Evolutionary conservation across 2,797 vertebrate species (phyloP).

Genomic region (Atherinosoma microstoma): DNA sequence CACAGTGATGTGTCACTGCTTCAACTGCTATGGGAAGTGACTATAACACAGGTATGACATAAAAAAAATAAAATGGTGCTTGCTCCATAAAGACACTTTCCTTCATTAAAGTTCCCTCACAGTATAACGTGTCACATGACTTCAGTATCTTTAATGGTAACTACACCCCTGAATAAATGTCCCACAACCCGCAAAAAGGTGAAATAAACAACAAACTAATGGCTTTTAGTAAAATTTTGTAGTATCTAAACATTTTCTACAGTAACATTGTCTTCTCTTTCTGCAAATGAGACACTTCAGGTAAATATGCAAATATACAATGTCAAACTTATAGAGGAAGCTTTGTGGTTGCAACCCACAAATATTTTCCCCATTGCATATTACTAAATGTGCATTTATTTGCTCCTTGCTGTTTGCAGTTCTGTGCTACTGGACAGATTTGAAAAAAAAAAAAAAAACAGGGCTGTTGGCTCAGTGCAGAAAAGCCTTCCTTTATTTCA

Average conservation of each 20-base stretch:
- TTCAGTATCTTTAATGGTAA: background rate
- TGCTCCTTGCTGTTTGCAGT: background rate
- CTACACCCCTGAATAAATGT: background rate
- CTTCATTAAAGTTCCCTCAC: no score
- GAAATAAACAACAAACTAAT: slow-evolving; percentile 1
- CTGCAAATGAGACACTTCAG: background rate
- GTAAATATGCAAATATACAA: background rate
- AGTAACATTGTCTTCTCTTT: background rate
- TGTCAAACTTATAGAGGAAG: background rate
- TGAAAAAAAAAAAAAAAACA: background rate
- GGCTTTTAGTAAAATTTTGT: background rate
- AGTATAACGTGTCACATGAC: background rate
- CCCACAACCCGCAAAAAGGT: background rate
- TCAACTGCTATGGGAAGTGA: background rate
- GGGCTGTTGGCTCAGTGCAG: background rate
- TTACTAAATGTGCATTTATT: background rate
- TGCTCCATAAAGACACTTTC: no score
- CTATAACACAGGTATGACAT: background rate
- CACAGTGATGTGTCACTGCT: background rate
- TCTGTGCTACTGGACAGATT: background rate
- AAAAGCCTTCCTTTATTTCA: background rate
- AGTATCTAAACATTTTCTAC: background rate
- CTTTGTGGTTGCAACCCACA: background rate
- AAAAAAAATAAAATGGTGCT: background rate
- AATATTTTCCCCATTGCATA: background rate